Conservation (phyloP, 2,888 invertebrate species). For the Phytoseiulus persimilis region DNA sequence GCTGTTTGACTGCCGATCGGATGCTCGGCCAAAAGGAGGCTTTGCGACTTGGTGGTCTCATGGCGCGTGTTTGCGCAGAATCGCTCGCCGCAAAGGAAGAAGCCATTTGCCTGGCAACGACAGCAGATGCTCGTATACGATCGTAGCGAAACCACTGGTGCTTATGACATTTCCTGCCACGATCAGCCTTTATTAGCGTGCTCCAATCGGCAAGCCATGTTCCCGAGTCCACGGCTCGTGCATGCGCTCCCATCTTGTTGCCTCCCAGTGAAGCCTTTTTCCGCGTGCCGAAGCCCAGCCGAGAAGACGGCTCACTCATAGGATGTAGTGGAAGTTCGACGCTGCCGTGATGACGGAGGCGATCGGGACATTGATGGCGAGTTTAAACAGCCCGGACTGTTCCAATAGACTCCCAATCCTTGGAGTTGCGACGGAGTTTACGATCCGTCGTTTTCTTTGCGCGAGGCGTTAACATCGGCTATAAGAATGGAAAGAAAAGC, state of each 20-base stretch:
- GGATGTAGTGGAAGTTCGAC: neutral
- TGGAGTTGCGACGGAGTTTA: neutral
- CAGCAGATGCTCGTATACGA: neutral
- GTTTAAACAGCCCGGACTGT: neutral
- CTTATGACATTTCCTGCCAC: neutral
- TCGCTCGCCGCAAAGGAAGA: neutral
- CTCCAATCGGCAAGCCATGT: neutral
- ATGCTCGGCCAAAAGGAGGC: neutral
- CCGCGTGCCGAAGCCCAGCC: neutral
- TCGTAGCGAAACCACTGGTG: neutral
- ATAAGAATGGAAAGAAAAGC: neutral
- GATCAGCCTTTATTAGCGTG: conserved; percentile 5
- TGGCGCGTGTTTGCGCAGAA: neutral
- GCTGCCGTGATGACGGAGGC: neutral
- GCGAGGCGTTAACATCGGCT: neutral
- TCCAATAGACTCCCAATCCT: neutral
- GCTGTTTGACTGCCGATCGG: neutral
- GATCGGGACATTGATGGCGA: neutral
- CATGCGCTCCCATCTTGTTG: neutral
- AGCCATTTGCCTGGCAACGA: neutral
- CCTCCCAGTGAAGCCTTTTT: neutral
- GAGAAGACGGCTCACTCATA: neutral
- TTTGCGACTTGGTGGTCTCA: neutral
- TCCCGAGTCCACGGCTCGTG: neutral
- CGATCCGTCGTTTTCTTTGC: neutral